phyloP scores from a whole-genome alignment of 2,888 invertebrate species.

The Ganaspis brasiliensis region DNA sequence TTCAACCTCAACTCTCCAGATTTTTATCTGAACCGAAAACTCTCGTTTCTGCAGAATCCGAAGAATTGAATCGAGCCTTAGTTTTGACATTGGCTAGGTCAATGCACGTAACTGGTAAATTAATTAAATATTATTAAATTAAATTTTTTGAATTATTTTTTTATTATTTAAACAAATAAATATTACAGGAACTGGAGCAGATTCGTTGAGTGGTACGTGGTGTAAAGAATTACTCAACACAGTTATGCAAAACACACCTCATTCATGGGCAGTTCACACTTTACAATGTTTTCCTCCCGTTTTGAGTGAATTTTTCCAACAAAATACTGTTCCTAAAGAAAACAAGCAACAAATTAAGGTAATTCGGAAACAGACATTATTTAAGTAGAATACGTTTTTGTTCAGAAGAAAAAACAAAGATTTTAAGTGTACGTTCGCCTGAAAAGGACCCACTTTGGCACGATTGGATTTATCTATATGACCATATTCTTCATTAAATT shows the following conservation, averaged over 20 bases:
- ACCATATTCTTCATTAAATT: no score
- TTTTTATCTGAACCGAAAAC: slow-evolving; percentile 96
- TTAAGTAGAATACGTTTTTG: background rate
- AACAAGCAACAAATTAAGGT: slow-evolving; percentile 93
- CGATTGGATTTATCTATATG: no score
- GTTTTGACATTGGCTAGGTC: slow-evolving; percentile 96
- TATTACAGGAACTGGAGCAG: slow-evolving; percentile 80
- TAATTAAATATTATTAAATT: background rate
- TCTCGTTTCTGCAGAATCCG: slow-evolving; percentile 95
- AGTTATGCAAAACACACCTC: slow-evolving; percentile 96
- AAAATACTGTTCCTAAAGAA: slow-evolving; percentile 91
- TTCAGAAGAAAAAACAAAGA: no score
- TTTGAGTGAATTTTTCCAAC: slow-evolving; percentile 93
- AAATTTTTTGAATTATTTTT: slow-evolving; percentile 6
- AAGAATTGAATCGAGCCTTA: slow-evolving; percentile 96
- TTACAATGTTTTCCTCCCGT: slow-evolving; percentile 95
- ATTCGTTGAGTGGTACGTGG: slow-evolving; percentile 87
- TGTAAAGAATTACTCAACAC: slow-evolving; percentile 94
- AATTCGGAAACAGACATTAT: slow-evolving; percentile 13
- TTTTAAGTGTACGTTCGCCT: no score
- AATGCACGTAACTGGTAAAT: slow-evolving; percentile 93
- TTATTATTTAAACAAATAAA: slow-evolving; percentile 23
- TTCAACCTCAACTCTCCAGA: slow-evolving; percentile 95
- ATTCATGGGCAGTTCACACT: slow-evolving; percentile 96
- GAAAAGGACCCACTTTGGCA: no score